Percentiles rank a stretch among this genome's conserved stretches.
Evolutionary conservation across 2,113 vertebrate species (phyloP).

Genomic region (Ovibos moschatus): DNA sequence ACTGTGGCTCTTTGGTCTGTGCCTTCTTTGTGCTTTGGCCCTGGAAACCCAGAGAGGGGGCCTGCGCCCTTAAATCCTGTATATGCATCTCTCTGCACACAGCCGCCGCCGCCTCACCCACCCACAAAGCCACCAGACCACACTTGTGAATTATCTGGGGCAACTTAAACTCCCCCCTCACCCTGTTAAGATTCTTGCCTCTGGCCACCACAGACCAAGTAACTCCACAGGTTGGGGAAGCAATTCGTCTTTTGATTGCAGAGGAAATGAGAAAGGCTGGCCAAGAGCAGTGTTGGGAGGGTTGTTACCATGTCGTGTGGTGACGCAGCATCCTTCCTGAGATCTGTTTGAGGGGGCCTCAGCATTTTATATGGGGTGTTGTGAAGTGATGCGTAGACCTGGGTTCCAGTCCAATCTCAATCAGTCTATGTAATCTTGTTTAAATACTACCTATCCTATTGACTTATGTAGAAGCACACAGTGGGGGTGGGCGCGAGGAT

Average conservation of each 20-base stretch:
- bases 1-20: background rate
- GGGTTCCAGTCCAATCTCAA: background rate
- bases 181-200: background rate
- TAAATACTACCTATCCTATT: background rate
- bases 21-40: background rate
- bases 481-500: background rate
- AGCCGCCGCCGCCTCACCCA: background rate
- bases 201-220: background rate
- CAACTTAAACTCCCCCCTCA: background rate
- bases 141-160: background rate
- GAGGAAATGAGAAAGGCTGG: background rate
- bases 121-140: background rate
- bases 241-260: background rate
- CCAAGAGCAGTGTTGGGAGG: background rate
- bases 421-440: background rate
- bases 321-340: background rate
- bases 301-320: background rate
- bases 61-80: background rate
- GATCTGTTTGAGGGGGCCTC: background rate
- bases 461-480: background rate
- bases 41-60: background rate
- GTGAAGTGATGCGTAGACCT: background rate
- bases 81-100: background rate
- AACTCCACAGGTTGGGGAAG: background rate
- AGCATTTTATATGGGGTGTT: background rate